Conservation (phyloP, 2,888 invertebrate genomes). For the Chorisops tibialis region DNA sequence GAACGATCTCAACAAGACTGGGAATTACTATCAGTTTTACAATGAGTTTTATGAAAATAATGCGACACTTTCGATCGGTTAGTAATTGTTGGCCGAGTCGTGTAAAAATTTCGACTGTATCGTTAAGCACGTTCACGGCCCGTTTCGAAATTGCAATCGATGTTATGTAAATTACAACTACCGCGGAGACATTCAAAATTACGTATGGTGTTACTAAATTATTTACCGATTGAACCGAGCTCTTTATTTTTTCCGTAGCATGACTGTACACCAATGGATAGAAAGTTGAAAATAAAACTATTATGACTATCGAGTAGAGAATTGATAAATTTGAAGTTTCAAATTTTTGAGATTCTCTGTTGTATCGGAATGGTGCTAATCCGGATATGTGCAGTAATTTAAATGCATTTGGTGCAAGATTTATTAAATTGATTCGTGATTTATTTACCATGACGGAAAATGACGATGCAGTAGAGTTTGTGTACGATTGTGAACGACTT, state of each 20-base stretch:
- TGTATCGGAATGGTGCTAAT: conserved; percentile 17
- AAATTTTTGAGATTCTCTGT: conserved; percentile 13
- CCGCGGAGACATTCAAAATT: neutral
- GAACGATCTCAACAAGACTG: conserved; percentile 4
- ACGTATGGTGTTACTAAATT: conserved; percentile 18
- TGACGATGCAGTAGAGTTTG: too few species aligned
- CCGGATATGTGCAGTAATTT: conserved; percentile 1
- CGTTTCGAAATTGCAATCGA: neutral
- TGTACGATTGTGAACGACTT: too few species aligned
- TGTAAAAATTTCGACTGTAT: neutral
- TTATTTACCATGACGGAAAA: too few species aligned
- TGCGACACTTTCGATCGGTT: neutral
- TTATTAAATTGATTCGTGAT: neutral
- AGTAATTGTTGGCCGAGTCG: neutral
- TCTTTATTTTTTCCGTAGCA: neutral
- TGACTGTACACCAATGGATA: conserved; percentile 8
- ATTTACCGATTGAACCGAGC: neutral
- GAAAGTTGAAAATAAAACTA: neutral
- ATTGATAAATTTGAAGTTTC: conserved; percentile 13
- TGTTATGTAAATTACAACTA: conserved; percentile 4
- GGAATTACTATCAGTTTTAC: conserved; percentile 9
- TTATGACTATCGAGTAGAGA: conserved; percentile 10
- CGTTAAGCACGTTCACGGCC: neutral
- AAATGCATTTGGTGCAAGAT: neutral
- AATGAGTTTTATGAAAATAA: neutral